Conservation (phyloP, 2,888 invertebrate genomes). For the Patella depressa region DNA sequence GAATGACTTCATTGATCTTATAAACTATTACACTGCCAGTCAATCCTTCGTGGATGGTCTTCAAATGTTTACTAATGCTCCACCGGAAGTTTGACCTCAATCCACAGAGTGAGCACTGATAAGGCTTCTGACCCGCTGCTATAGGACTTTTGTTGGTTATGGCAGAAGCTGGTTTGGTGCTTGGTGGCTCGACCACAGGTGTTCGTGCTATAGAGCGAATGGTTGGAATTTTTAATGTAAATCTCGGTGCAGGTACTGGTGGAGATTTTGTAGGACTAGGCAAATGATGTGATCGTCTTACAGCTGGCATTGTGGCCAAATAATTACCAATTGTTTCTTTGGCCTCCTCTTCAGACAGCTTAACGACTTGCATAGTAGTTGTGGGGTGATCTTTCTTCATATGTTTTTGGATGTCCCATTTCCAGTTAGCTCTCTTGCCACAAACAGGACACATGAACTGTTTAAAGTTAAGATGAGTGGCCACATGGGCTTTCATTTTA, state of each 20-base stretch:
- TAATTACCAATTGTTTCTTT: constrained; percentile 62
- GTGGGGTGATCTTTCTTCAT: constrained; percentile 58
- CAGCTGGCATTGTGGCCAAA: constrained; percentile 53
- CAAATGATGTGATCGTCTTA: constrained; percentile 55
- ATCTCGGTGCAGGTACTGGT: constrained; percentile 8
- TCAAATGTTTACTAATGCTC: constrained; percentile 96
- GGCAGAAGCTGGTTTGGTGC: not conserved
- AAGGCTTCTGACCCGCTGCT: constrained; percentile 67
- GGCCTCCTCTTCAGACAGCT: constrained; percentile 62
- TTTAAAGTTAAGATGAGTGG: constrained; percentile 66
- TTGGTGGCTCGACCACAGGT: not conserved
- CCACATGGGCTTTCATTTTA: constrained; percentile 65
- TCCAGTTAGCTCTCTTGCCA: constrained; percentile 68
- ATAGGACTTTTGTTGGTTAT: constrained; percentile 15
- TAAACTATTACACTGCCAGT: constrained; percentile 48
- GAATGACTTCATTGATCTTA: constrained; percentile 8
- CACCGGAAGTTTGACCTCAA: constrained; percentile 96
- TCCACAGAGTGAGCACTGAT: constrained; percentile 94
- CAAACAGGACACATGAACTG: constrained; percentile 67
- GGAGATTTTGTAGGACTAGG: constrained; percentile 30
- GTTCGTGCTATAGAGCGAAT: not conserved
- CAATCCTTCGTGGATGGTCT: constrained; percentile 69
- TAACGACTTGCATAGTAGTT: constrained; percentile 53
- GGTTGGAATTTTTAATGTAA: constrained; percentile 8
- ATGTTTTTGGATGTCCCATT: constrained; percentile 69